phyloP scores from a whole-genome alignment of 2,888 invertebrate species.

The Zaprionus bogoriensis region DNA sequence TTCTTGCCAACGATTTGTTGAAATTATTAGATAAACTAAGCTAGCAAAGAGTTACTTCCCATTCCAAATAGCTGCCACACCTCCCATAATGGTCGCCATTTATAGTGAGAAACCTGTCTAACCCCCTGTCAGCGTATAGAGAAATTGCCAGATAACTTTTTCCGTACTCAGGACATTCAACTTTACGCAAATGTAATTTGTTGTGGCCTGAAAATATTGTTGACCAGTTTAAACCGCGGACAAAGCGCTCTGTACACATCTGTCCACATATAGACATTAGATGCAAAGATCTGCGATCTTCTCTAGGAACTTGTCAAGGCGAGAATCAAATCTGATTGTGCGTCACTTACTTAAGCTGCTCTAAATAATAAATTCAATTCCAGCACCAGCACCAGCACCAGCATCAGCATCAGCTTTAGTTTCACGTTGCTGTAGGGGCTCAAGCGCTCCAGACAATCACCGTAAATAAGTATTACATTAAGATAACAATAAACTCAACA shows the following conservation, averaged over 20 bases:
- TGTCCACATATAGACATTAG: neutral
- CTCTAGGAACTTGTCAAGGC: slow-evolving; percentile 24
- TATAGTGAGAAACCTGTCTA: neutral
- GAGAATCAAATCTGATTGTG: slow-evolving; percentile 16
- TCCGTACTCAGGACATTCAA: slow-evolving; percentile 2
- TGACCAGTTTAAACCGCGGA: neutral
- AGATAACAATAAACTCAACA: slow-evolving; percentile 58
- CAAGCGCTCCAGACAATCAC: slow-evolving; percentile 6
- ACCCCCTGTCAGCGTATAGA: neutral
- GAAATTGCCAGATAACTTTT: neutral
- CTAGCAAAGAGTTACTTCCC: neutral
- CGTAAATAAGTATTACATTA: slow-evolving; percentile 29
- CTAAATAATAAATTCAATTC: slow-evolving; percentile 53
- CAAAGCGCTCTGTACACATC: neutral
- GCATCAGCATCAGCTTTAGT: neutral
- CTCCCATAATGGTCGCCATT: too few relatives aligned
- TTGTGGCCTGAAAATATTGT: neutral
- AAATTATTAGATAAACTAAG: too few relatives aligned
- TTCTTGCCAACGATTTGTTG: too few relatives aligned
- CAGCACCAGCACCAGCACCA: neutral
- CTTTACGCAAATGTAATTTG: neutral
- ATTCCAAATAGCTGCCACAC: neutral
- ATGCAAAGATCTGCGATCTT: neutral
- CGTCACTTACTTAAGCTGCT: slow-evolving; percentile 46
- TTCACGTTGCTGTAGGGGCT: neutral